phyloP scores from a whole-genome alignment of 2,888 invertebrate species.

The Agriopis marginaria region DNA sequence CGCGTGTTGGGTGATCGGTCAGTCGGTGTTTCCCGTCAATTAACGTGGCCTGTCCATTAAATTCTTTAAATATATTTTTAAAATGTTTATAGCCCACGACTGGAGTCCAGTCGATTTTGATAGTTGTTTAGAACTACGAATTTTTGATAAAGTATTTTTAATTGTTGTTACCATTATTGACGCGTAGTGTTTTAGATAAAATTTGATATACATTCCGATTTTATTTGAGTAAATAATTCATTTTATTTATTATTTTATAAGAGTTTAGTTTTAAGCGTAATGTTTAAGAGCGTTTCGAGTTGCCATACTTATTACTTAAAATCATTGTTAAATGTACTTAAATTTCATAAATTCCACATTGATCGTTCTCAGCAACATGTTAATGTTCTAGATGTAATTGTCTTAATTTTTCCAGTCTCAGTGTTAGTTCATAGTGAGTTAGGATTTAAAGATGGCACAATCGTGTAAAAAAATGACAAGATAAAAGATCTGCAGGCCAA shows the following conservation, averaged over 20 bases:
- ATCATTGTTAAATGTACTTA: constrained; percentile 75
- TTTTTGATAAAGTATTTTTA: constrained; percentile 69
- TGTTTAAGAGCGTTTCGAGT: constrained; percentile 65
- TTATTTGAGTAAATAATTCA: constrained; percentile 69
- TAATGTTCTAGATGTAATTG: constrained; percentile 38
- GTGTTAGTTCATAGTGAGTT: constrained; percentile 63
- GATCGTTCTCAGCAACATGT: constrained; percentile 40
- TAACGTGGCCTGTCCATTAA: constrained; percentile 77
- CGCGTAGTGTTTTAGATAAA: constrained; percentile 65
- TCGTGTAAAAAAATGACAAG: constrained; percentile 69
- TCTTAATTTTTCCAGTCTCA: constrained; percentile 58
- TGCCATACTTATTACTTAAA: constrained; percentile 77
- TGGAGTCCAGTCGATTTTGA: constrained; percentile 56
- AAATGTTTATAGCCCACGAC: constrained; percentile 65
- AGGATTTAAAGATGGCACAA: constrained; percentile 57
- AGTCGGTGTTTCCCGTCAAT: constrained; percentile 78
- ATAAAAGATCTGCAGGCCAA: constrained; percentile 83
- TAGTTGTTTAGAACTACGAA: constrained; percentile 66
- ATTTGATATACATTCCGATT: constrained; percentile 59
- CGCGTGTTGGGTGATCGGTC: constrained; percentile 61
- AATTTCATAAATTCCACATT: constrained; percentile 54
- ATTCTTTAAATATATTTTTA: constrained; percentile 73
- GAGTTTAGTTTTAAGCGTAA: constrained; percentile 58
- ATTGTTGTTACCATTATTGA: constrained; percentile 79
- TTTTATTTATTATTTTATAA: constrained; percentile 64